Base-by-base conservation (phyloP, 2,113 vertebrate genomes). In the Galeopterus variegatus region DNA sequence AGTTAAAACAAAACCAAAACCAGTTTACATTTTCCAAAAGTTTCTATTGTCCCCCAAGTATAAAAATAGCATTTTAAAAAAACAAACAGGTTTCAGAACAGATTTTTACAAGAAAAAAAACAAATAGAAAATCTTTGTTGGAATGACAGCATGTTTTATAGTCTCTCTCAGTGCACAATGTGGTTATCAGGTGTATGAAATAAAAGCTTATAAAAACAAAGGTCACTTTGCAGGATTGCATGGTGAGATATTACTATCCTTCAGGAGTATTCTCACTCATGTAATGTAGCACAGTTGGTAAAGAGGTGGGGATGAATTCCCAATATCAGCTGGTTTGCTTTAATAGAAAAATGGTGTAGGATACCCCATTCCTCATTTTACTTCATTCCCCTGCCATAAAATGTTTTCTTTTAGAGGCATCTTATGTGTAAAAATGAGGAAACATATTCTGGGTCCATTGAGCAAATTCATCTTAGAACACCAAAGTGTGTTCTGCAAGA, bases 21-120 rank as follows among this genome's bases (percentile, higher is more conserved):
- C 9, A 54, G 19, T 62, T 77, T 18, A 79, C 6, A 23, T 50
- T 87, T 56, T 92, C n/a, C 19, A 77, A 70, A 45, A 50, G 24
- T 62, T 70, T 84, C 31, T 62, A 24, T n/a, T 75, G 21, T 23
- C 21, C 76, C n/a, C 92, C 64, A 79, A 84, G 80, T 73, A 87
- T 23, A 75, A 93, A 95, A 92, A 67, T 8, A 92, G 41, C 28
- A 62, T 28, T 41, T 41, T 3, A 41, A 77, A 88, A 90, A 93
- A 45, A 28, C 85, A 93, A 94, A 94, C 3, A 33, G 28, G 13
- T 67, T 90, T 91, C 62, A 52, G 45, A 96, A 92, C 3, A 80
- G 41, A 88, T 62, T 94, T 92, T 93, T 54, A 21, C 23, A 6
- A 50, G 58, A 62, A 83, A 76, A 76, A 65, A 70, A 62, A 82